A percentile compares a stretch with the other conserved stretches of the same genome.
Evolutionary conservation across 2,888 invertebrate genomes (phyloP).

Genomic region (Lithosia quadra): DNA sequence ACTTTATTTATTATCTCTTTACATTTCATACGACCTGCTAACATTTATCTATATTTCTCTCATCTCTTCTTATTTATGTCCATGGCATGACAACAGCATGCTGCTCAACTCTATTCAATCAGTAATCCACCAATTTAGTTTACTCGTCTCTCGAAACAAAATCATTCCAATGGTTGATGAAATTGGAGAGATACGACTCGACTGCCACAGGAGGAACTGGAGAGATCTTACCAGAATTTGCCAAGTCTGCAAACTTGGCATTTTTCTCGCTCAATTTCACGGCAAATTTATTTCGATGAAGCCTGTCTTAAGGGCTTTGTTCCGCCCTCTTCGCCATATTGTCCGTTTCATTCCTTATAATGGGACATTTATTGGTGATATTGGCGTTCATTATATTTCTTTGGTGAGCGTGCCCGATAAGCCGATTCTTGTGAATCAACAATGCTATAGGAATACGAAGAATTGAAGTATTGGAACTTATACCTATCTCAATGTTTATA

Average conservation of each 20-base stretch:
- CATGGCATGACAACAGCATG: too few relatives aligned
- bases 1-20: too few relatives aligned
- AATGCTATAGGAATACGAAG: background rate
- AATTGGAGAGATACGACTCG: background rate
- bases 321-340: background rate
- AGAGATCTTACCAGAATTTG: background rate
- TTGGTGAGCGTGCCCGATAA: background rate
- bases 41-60: background rate
- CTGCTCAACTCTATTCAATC: too few relatives aligned
- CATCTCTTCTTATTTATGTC: too few relatives aligned
- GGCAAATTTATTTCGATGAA: background rate
- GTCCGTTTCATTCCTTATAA: background rate
- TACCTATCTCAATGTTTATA: background rate
- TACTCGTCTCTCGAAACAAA: background rate
- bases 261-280: background rate
- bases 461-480: background rate
- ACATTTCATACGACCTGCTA: too few relatives aligned
- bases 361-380: slow-evolving; percentile 5
- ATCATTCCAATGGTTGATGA: background rate
- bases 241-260: background rate
- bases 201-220: too few relatives aligned
- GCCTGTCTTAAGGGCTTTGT: background rate
- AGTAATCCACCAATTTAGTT: background rate
- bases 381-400: background rate
- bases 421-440: background rate